These are phyloP conservation scores for Eleutherodactylus coqui DNA, from an alignment of 2,797 vertebrate genomes.

Conservation along the genomic window DNA sequence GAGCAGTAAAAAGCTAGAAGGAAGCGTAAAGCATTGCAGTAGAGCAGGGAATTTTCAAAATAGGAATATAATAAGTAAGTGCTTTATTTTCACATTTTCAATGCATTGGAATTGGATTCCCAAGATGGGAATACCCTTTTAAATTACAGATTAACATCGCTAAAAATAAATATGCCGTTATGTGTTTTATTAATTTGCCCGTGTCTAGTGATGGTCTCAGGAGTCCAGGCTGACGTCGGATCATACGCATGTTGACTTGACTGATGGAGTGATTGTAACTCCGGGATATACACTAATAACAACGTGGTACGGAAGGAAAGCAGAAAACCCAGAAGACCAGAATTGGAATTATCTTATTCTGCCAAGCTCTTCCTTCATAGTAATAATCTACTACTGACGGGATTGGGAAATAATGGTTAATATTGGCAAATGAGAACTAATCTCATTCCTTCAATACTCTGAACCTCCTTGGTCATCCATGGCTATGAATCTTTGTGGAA, in stretches of 20 bases:
- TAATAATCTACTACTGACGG: background rate
- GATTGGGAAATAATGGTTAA: background rate
- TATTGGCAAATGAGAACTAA: background rate
- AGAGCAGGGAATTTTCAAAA: no score
- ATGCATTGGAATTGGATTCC: no score
- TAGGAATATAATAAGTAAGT: no score
- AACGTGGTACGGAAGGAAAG: conserved; percentile 39
- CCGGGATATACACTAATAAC: conserved; percentile 18
- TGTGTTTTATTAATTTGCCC: background rate
- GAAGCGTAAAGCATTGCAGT: no score
- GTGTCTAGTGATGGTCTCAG: background rate
- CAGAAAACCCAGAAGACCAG: conserved; percentile 43
- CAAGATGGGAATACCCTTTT: no score
- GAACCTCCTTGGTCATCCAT: background rate
- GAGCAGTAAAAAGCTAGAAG: no score
- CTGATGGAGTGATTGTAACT: conserved; percentile 34
- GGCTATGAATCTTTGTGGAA: background rate
- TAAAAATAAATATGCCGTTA: background rate
- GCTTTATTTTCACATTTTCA: no score
- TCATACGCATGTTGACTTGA: conserved; percentile 12
- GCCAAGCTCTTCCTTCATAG: background rate
- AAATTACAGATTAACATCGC: background rate
- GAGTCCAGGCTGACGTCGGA: conserved; percentile 7
- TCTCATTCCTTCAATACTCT: background rate
- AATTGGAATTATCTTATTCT: conserved; percentile 4